Evolutionary conservation across 2,888 invertebrate genomes (phyloP).

Genomic region (Tetranychus truncatus): DNA sequence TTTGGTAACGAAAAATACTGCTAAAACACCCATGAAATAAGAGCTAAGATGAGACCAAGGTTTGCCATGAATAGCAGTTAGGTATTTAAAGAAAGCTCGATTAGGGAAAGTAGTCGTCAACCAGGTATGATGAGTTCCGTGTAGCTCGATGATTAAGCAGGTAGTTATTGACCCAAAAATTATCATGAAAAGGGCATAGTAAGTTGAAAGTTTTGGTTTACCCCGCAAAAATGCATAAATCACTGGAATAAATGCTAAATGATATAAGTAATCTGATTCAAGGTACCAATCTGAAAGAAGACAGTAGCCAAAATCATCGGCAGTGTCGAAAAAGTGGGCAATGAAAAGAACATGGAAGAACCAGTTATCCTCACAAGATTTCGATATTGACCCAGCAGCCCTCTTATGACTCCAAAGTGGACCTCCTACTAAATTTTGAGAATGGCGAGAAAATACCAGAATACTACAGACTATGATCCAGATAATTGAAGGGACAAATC

Average conservation of each 20-base stretch:
- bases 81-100: background rate
- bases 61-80: background rate
- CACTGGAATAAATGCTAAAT: background rate
- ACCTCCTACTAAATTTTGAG: background rate
- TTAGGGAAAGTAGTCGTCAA: background rate
- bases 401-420: background rate
- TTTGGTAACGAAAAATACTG: no score
- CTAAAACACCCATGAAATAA: constrained; percentile 3
- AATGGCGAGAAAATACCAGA: background rate
- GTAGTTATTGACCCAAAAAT: background rate
- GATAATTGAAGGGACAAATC: background rate
- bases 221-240: background rate
- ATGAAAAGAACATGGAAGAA: background rate
- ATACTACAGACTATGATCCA: background rate
- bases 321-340: background rate
- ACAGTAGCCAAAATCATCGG: background rate
- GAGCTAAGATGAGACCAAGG: background rate
- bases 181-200: background rate
- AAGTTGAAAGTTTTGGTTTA: background rate
- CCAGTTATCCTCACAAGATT: background rate
- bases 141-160: background rate
- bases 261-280: background rate
- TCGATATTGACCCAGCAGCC: background rate
- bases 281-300: background rate
- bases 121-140: background rate